phyloP scores from a whole-genome alignment of 2,797 vertebrate genomes.

The Bradypodion pumilum region DNA sequence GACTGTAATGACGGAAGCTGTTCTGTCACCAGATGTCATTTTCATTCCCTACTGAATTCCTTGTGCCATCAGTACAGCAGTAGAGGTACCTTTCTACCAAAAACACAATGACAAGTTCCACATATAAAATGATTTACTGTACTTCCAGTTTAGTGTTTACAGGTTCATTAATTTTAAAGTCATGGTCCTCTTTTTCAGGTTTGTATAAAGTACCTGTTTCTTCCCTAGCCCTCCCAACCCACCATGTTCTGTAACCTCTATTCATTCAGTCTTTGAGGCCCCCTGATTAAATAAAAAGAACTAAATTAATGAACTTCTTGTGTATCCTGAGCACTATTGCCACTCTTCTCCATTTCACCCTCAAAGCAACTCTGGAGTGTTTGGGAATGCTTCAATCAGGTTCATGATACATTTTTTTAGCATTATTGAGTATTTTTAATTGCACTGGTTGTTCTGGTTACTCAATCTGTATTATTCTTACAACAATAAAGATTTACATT shows the following conservation, averaged over 20 bases:
- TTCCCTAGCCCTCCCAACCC: background rate
- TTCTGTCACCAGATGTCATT: too few species aligned
- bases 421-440: background rate
- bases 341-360: background rate
- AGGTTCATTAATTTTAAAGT: background rate
- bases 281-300: background rate
- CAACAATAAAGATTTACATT: too few species aligned
- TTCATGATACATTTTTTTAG: background rate
- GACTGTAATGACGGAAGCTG: too few species aligned
- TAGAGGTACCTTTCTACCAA: too few species aligned
- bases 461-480: background rate
- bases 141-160: background rate
- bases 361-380: background rate
- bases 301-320: background rate
- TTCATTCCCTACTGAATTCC: too few species aligned
- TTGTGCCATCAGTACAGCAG: too few species aligned
- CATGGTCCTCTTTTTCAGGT: background rate
- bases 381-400: background rate
- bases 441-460: background rate
- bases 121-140: background rate
- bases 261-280: background rate
- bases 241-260: background rate
- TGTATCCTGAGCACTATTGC: background rate
- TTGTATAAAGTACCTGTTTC: background rate
- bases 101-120: background rate